A percentile compares a stretch with the other conserved stretches of the same genome.
Conservation (phyloP, 2,888 invertebrate genomes). For the Drosophila cognata region DNA sequence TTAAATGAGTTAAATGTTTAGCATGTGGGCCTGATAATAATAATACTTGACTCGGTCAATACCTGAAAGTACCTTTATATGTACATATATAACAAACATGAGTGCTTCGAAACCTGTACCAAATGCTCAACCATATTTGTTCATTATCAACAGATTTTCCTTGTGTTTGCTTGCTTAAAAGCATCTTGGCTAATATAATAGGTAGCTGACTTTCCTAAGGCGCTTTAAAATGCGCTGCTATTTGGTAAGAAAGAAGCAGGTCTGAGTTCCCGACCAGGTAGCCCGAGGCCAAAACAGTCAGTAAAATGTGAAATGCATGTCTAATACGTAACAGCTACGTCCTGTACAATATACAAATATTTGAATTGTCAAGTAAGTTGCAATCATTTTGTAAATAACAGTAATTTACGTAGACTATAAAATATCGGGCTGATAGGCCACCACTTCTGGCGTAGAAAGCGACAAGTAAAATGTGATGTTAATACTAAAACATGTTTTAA, state of each 20-base stretch:
- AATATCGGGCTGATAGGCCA: conserved; percentile 1
- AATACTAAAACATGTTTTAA: conserved; percentile 31
- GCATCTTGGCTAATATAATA: not conserved
- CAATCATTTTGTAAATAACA: not conserved
- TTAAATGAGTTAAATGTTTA: not conserved
- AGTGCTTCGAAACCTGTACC: not conserved
- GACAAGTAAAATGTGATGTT: not conserved
- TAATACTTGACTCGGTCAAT: not conserved
- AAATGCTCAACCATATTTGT: not conserved
- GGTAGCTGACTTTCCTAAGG: not conserved
- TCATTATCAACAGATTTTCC: not conserved
- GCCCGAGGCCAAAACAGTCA: not conserved
- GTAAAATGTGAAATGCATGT: not conserved
- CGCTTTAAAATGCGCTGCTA: not conserved
- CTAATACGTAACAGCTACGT: not conserved
- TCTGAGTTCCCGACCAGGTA: not conserved
- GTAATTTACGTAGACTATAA: not conserved
- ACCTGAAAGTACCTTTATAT: not conserved
- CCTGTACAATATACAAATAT: not conserved
- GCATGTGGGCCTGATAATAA: not conserved
- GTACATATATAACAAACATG: not conserved
- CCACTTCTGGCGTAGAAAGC: conserved; percentile 26
- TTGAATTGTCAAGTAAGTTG: not conserved
- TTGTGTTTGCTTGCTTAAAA: not conserved
- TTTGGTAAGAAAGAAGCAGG: not conserved